Percentiles rank a stretch among this genome's conserved stretches.
Conservation (phyloP, 2,888 invertebrate species). For the Protonemura montana region DNA sequence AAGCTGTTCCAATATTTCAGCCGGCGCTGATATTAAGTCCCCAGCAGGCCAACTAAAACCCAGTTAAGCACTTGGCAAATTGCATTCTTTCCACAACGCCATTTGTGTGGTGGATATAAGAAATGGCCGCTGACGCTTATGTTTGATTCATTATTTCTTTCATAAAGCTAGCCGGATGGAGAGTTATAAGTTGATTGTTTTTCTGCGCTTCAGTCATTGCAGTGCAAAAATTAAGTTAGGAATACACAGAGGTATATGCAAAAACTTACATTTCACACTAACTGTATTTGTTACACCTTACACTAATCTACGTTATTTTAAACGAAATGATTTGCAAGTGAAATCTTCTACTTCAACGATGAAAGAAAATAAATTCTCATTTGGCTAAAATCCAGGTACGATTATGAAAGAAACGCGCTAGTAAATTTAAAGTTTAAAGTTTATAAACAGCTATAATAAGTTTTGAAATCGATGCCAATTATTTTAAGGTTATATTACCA, state of each 20-base stretch:
- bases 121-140: not conserved
- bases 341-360: too few relatives aligned
- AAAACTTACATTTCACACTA: too few relatives aligned
- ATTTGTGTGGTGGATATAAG: slow-evolving; percentile 8
- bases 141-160: slow-evolving; percentile 13
- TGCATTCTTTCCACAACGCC: slow-evolving; percentile 45
- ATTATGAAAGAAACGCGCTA: too few relatives aligned
- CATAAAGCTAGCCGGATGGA: not conserved
- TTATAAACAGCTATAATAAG: too few relatives aligned
- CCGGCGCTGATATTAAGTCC: slow-evolving; percentile 47
- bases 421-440: too few relatives aligned
- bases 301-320: too few relatives aligned
- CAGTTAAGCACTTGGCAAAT: slow-evolving; percentile 49
- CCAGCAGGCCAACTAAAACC: slow-evolving; percentile 44
- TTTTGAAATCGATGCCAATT: too few relatives aligned
- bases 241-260: too few relatives aligned
- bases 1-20: slow-evolving; percentile 46
- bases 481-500: not conserved
- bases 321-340: too few relatives aligned
- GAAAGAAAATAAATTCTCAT: too few relatives aligned
- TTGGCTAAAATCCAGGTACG: too few relatives aligned
- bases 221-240: not conserved
- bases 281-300: too few relatives aligned
- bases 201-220: not conserved
- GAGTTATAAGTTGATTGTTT: not conserved